Conservation (phyloP, 2,113 vertebrate genomes). For the Lathamus discolor region DNA sequence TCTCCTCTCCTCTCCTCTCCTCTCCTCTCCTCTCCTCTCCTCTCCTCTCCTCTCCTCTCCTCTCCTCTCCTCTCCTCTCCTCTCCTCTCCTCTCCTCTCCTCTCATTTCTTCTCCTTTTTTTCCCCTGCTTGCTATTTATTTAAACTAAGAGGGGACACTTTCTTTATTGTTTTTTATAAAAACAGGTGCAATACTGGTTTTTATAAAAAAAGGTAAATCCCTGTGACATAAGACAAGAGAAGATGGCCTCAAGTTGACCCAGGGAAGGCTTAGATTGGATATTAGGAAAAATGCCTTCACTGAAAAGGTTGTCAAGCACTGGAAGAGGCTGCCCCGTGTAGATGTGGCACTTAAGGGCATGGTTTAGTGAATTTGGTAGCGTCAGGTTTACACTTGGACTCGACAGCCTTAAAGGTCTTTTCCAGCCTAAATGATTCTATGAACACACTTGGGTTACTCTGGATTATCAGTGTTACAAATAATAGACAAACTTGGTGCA, state of each 20-base stretch:
- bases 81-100: not conserved
- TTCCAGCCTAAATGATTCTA: not conserved
- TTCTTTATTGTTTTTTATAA: not conserved
- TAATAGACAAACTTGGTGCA: not conserved
- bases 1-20: not conserved
- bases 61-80: too few relatives aligned
- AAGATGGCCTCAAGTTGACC: not conserved
- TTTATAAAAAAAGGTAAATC: not conserved
- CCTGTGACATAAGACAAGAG: not conserved
- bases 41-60: not conserved
- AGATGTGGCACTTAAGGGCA: not conserved
- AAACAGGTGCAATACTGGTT: not conserved
- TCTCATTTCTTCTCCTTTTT: not conserved
- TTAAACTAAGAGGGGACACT: not conserved
- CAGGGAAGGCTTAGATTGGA: not conserved
- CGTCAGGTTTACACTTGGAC: not conserved
- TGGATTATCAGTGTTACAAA: constrained; percentile 15
- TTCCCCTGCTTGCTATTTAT: not conserved
- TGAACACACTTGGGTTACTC: not conserved
- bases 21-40: not conserved
- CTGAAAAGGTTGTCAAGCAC: not conserved
- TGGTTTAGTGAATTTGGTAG: not conserved
- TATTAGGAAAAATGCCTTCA: not conserved
- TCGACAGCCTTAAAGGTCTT: not conserved
- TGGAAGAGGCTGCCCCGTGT: not conserved